Evolutionary conservation across 1,140 invertebrate genomes (phyloP).

Genomic region (Rhopalosiphum maidis): DNA sequence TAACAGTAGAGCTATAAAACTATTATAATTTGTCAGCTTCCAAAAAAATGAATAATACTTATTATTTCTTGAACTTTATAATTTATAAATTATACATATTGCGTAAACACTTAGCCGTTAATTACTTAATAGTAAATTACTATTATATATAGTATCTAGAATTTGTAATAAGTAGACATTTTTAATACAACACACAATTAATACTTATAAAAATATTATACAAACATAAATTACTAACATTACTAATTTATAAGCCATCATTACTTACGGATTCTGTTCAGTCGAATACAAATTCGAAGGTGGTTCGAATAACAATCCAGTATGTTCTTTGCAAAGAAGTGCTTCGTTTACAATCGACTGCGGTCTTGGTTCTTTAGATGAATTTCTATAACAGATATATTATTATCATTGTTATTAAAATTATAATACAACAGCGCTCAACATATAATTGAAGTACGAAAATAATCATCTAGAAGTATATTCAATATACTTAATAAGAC

Average conservation of each 20-base stretch:
- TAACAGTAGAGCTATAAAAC: background rate
- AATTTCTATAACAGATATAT: slow-evolving; percentile 29
- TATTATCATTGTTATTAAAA: background rate
- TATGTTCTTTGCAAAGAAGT: slow-evolving; percentile 48
- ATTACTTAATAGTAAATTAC: background rate
- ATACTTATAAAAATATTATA: background rate
- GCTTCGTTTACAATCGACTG: slow-evolving; percentile 14
- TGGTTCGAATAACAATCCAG: slow-evolving; percentile 43
- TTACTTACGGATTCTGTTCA: slow-evolving; percentile 55
- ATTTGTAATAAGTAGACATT: background rate
- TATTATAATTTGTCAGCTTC: background rate
- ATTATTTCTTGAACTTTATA: background rate
- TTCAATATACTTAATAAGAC: background rate
- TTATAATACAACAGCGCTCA: background rate
- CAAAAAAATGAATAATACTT: background rate
- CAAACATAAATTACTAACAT: background rate
- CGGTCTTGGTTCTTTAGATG: slow-evolving; percentile 37
- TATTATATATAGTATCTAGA: background rate
- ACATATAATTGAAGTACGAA: background rate
- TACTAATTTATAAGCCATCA: background rate
- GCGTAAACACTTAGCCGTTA: too few species aligned
- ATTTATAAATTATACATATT: too few species aligned
- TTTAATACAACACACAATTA: background rate
- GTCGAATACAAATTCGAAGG: slow-evolving; percentile 13
- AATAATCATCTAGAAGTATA: background rate